Conservation (phyloP, 2,113 vertebrate genomes). For the mouse (Mus musculus) region GRCm39 chr1:125040501-125041000, state of each 20-base stretch:
- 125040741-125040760: too few species aligned
- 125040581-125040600: constrained; percentile 73
- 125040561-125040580: constrained; percentile 76
- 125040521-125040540: constrained; percentile 70
- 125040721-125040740: neutral
- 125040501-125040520: constrained; percentile 50
- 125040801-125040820: neutral
- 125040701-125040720: neutral
- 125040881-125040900: constrained; percentile 11
- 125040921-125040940: constrained; percentile 46
- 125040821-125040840: neutral
- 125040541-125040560: constrained; percentile 75
- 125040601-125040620: constrained; percentile 68
- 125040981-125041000: neutral
- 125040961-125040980: constrained; percentile 20
- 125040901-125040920: constrained; percentile 35
- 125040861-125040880: constrained; percentile 26
- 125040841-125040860: neutral
- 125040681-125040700: neutral
- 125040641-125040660: constrained; percentile 60
- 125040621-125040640: constrained; percentile 56
- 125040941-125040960: constrained; percentile 63
- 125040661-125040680: neutral
- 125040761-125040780: neutral
- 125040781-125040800: neutral